These are phyloP conservation scores for Pyrgilauda ruficollis DNA, from an alignment of 2,113 vertebrate genomes.

Conservation along the genomic window DNA sequence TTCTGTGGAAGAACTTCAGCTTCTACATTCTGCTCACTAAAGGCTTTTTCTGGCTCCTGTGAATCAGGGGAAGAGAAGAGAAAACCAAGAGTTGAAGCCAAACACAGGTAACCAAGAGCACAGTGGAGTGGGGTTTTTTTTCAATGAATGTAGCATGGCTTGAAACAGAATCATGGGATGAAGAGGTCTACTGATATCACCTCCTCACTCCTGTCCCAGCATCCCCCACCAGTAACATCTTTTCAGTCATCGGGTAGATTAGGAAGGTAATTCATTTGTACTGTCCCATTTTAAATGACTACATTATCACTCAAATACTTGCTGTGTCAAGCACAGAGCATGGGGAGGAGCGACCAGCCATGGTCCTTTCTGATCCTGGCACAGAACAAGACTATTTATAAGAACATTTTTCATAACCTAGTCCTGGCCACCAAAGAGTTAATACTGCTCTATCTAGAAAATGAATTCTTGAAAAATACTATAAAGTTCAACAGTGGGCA, in stretches of 20 bases:
- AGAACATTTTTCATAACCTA: not conserved
- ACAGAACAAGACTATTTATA: not conserved
- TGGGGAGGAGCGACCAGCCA: not conserved
- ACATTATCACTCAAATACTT: not conserved
- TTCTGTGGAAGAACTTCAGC: not conserved
- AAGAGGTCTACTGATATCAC: not conserved
- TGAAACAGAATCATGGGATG: not conserved
- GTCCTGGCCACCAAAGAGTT: not conserved
- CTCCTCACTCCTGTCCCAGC: not conserved
- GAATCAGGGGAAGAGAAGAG: not conserved
- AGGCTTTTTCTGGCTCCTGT: not conserved
- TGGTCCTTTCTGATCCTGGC: not conserved
- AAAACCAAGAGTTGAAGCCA: not conserved
- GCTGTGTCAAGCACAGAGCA: not conserved
- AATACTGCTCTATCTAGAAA: not conserved
- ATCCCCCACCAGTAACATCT: not conserved
- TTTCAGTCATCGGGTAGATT: not conserved
- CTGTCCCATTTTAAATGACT: not conserved
- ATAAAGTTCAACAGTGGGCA: not conserved
- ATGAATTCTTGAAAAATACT: not conserved
- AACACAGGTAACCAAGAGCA: fast-evolving
- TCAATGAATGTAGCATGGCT: not conserved
- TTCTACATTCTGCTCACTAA: not conserved
- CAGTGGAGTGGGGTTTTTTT: not conserved
- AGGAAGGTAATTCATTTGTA: not conserved